These are phyloP conservation scores for Chrysocyon brachyurus DNA, from an alignment of 2,797 vertebrate species.

Conservation along the genomic window DNA sequence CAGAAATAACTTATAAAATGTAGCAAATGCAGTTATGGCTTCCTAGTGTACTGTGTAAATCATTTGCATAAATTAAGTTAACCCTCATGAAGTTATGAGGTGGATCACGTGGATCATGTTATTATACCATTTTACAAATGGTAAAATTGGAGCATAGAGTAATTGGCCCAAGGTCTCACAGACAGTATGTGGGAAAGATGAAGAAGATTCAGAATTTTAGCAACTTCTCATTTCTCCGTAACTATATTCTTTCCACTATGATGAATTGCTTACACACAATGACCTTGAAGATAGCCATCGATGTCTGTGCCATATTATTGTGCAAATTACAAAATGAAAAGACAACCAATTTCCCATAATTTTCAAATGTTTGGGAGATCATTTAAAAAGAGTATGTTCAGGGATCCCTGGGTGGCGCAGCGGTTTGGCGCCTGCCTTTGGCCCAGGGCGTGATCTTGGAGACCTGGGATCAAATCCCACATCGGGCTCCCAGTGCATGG, in stretches of 20 bases:
- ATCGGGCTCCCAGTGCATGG: no score
- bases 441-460: no score
- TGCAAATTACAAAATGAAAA: background rate
- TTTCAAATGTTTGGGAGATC: background rate
- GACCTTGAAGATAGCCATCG: background rate
- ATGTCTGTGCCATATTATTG: background rate
- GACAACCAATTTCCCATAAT: background rate
- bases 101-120: background rate
- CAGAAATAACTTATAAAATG: background rate
- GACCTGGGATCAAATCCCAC: no score
- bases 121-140: background rate
- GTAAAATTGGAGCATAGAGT: background rate
- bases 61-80: background rate
- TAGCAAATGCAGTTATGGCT: background rate
- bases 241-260: background rate
- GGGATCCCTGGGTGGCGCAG: no score
- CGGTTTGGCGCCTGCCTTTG: no score
- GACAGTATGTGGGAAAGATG: background rate
- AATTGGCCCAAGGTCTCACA: background rate
- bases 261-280: background rate
- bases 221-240: background rate
- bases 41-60: background rate
- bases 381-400: background rate
- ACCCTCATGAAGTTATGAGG: background rate
- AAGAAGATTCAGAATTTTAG: background rate